Evolutionary conservation across 2,888 invertebrate species (phyloP), one percentile per base, ranked within the genome.

Genomic region (Deilephila porcellus): DNA sequence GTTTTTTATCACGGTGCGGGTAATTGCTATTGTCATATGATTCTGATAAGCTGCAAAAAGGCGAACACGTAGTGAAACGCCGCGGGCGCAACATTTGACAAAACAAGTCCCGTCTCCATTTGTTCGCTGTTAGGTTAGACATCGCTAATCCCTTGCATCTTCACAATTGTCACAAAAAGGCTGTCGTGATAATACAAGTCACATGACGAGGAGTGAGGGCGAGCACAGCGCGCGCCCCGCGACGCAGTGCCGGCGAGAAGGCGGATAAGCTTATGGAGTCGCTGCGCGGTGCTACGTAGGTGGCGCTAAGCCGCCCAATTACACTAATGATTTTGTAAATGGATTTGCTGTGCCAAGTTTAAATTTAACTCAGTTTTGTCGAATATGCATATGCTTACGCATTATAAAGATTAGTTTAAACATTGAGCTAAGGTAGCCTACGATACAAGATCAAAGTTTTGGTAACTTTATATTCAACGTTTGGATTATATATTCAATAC

Each of bases 1-100:
- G n/a, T 64, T 64, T 72, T 71, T 34, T 70, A n/a, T 70, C 60
- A 70, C 72, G 64, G 70, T 79, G 80, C 76, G 79, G 79, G 85
- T 77, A 85, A 88, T 90, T 87, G 77, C 79, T 80, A 88, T 90
- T 90, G 88, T 88, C 78, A 79, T 80, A 80, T 76, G 80, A 82
- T 83, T 81, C 82, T 83, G 75, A 81, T 87, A 89, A 90, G 90
- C 90, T 89, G 88, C 86, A 90, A 93, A 92, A 93, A 91, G 93
- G 86, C 92, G 86, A 86, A 86, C 89, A 83, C 87, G 80, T 81
- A 81, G 81, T 80, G 80, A 82, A 83, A 86, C 83, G 90, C 93
- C 89, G 83, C 85, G 82, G 91, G 93, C 92, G 89, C 82, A 85
- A 84, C 82, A 82, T 86, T 86, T 83, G 80, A 84, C 86, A 88